These are phyloP conservation scores for Callimorpha dominula DNA, from an alignment of 2,888 invertebrate species.

Conservation along the genomic window DNA sequence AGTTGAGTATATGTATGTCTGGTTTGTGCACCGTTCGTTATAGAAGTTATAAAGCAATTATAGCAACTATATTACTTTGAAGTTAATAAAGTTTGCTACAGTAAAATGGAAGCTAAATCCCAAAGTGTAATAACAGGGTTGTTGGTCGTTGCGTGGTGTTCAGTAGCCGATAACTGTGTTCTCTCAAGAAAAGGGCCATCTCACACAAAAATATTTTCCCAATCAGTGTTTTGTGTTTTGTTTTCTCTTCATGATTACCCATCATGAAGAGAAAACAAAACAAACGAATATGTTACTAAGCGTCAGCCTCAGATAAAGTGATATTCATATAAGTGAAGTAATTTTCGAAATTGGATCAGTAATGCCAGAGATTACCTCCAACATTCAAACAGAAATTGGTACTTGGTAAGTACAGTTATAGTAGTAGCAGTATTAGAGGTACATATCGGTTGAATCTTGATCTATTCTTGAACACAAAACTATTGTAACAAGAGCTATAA, in stretches of 20 bases:
- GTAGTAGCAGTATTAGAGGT: background rate
- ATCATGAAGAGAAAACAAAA: background rate
- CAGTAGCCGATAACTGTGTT: background rate
- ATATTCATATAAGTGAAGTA: background rate
- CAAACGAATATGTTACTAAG: background rate
- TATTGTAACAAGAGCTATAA: too few relatives aligned
- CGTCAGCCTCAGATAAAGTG: too few relatives aligned
- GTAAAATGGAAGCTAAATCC: background rate
- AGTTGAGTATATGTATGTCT: background rate
- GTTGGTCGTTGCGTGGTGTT: background rate
- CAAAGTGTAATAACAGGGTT: too few relatives aligned
- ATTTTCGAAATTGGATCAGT: background rate
- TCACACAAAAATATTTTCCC: background rate
- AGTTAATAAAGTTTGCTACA: background rate
- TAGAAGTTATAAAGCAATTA: slow-evolving; percentile 11
- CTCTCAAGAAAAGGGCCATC: background rate
- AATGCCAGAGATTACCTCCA: background rate
- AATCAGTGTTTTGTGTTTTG: too few relatives aligned
- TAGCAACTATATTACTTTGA: background rate
- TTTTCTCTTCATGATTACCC: too few relatives aligned
- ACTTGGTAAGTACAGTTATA: background rate
- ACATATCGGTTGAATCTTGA: too few relatives aligned
- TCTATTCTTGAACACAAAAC: too few relatives aligned
- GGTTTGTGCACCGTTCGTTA: slow-evolving; percentile 5
- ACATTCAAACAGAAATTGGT: background rate